These are phyloP conservation scores for Sphaerodactylus townsendi DNA, from an alignment of 2,113 vertebrate genomes.

Conservation along the genomic window DNA sequence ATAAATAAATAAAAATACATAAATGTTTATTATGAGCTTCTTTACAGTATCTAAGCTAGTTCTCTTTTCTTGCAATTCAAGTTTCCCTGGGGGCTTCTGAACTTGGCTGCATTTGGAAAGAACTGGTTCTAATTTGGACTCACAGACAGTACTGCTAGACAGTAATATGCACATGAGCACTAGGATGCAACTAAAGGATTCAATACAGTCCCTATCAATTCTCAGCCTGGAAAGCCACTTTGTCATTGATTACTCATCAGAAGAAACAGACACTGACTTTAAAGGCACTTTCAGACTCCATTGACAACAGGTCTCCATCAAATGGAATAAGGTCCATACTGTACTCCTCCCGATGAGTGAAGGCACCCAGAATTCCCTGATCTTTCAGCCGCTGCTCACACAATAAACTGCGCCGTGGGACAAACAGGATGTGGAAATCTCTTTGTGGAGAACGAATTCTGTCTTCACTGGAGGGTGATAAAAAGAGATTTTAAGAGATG, in stretches of 20 bases:
- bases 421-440: conserved; percentile 96
- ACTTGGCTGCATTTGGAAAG: background rate
- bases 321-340: conserved; percentile 95
- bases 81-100: background rate
- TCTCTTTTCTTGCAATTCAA: background rate
- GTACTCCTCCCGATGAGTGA: conserved; percentile 92
- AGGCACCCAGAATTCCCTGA: conserved; percentile 88
- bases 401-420: conserved; percentile 91
- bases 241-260: background rate
- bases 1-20: no score
- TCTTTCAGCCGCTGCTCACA: conserved; percentile 96
- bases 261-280: conserved; percentile 67
- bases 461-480: conserved; percentile 82
- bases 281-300: conserved; percentile 94
- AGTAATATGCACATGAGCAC: background rate
- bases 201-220: background rate
- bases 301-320: conserved; percentile 94
- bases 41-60: no score
- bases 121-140: background rate
- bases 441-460: conserved; percentile 80
- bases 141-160: background rate
- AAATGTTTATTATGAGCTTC: no score
- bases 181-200: background rate
- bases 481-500: background rate
- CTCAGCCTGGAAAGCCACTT: background rate